A percentile compares a stretch with the other conserved stretches of the same genome.
Evolutionary conservation across 2,797 vertebrate species (phyloP).

Genomic region (Pogoniulus pusillus): DNA sequence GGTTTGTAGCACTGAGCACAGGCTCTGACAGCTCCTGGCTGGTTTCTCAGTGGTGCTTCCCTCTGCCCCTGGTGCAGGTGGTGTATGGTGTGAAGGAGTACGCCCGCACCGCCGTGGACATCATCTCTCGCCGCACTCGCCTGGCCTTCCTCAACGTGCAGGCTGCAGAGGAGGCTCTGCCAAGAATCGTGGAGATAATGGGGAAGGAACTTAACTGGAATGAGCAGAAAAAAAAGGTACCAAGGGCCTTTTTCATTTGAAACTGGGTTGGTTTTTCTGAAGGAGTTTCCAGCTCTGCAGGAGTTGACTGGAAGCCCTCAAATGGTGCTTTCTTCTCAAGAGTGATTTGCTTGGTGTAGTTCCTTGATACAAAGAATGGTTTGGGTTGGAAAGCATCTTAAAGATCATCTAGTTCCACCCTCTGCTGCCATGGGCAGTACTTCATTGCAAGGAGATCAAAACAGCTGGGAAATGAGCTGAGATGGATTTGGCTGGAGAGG

Average conservation of each 20-base stretch:
- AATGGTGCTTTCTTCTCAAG: background rate
- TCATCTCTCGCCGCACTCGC: slow-evolving; percentile 91
- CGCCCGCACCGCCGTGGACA: slow-evolving; percentile 91
- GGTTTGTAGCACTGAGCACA: background rate
- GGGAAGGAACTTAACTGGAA: slow-evolving; percentile 89
- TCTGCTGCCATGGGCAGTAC: too few relatives aligned
- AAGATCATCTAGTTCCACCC: too few relatives aligned
- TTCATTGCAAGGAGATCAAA: background rate
- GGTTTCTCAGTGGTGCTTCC: background rate
- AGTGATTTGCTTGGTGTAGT: background rate
- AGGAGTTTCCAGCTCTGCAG: background rate
- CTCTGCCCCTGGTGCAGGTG: slow-evolving; percentile 75
- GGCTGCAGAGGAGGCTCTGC: slow-evolving; percentile 94
- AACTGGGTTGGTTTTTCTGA: background rate
- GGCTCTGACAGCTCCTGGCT: fast-evolving
- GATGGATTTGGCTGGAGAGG: background rate
- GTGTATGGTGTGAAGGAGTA: slow-evolving; percentile 93
- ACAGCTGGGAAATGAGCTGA: background rate
- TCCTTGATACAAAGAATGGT: background rate
- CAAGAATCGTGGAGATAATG: slow-evolving; percentile 94
- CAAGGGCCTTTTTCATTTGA: background rate
- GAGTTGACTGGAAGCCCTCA: background rate
- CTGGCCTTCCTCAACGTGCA: slow-evolving; percentile 96
- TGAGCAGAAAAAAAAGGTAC: slow-evolving; percentile 87
- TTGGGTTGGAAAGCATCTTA: too few relatives aligned